These are phyloP conservation scores for Plumapathes pennacea DNA, from an alignment of 92 coral and sea anemone species.

Conservation along the genomic window DNA sequence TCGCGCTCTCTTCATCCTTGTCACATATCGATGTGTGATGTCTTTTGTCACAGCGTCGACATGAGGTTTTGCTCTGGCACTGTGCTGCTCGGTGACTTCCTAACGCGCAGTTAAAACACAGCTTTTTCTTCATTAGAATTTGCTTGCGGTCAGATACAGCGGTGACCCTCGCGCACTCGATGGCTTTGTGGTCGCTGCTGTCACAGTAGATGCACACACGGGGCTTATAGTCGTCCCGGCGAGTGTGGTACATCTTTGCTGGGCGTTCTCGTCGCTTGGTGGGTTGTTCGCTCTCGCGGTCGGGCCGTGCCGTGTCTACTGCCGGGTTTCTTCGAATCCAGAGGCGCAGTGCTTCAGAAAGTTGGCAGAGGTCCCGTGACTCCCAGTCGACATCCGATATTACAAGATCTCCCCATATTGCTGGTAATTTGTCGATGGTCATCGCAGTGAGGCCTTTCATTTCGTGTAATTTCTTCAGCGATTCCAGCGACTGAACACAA, in stretches of 20 bases:
- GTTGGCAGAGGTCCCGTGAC: slow-evolving; percentile 20
- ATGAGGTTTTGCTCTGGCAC: slow-evolving; percentile 4
- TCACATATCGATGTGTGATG: slow-evolving; percentile 27
- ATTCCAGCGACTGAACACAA: slow-evolving; percentile 31
- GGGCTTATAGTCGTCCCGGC: not conserved
- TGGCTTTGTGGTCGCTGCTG: slow-evolving; percentile 6
- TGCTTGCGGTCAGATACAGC: slow-evolving; percentile 4
- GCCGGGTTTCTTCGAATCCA: slow-evolving; percentile 50
- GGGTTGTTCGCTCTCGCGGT: not conserved
- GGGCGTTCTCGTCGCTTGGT: not conserved
- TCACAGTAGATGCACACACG: slow-evolving; percentile 18
- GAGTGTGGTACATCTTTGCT: slow-evolving; percentile 1
- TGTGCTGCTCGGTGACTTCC: slow-evolving; percentile 11
- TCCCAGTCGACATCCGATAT: slow-evolving; percentile 37
- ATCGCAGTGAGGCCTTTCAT: slow-evolving; percentile 22
- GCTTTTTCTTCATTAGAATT: slow-evolving; percentile 4
- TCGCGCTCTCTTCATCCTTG: too few species aligned
- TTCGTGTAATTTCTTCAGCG: slow-evolving; percentile 22
- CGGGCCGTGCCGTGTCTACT: not conserved
- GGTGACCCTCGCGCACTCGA: slow-evolving; percentile 11
- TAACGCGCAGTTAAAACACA: slow-evolving; percentile 11
- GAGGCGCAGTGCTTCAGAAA: slow-evolving; percentile 18
- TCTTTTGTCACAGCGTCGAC: slow-evolving; percentile 4
- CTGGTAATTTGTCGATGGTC: slow-evolving; percentile 25
- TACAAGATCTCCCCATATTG: slow-evolving; percentile 35